phyloP scores from a whole-genome alignment of 2,797 vertebrate genomes.

The Danio aesculapii region DNA sequence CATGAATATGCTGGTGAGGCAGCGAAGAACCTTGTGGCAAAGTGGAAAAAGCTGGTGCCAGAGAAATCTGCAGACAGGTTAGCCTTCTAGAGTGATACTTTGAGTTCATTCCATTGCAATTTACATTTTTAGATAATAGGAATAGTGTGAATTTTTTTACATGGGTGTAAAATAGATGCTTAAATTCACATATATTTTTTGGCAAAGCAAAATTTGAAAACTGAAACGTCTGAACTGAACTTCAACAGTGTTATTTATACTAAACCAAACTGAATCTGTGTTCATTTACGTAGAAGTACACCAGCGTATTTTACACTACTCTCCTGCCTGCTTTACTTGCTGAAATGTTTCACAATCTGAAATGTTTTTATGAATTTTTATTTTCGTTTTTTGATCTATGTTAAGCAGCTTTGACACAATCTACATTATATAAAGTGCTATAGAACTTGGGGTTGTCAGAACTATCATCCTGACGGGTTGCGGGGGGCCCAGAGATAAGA shows the following conservation, averaged over 20 bases:
- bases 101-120: not conserved
- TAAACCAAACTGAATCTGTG: not conserved
- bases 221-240: not conserved
- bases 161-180: not conserved
- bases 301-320: too few species aligned
- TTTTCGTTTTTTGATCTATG: too few species aligned
- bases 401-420: too few species aligned
- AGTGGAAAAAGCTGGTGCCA: constrained; percentile 98
- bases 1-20: constrained; percentile 87
- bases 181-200: not conserved
- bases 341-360: too few species aligned
- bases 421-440: too few species aligned
- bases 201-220: not conserved
- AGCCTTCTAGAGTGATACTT: not conserved
- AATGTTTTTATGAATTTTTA: too few species aligned
- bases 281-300: not conserved
- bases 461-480: too few species aligned
- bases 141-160: not conserved
- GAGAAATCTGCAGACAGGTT: constrained; percentile 86
- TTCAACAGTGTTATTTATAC: too few species aligned
- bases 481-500: too few species aligned
- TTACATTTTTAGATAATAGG: not conserved
- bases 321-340: too few species aligned
- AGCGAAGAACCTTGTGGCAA: constrained; percentile 90
- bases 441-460: too few species aligned